Evolutionary conservation across 2,797 vertebrate species (phyloP), one percentile per base, ranked within the genome.

Genomic region (Danionella dracula): DNA sequence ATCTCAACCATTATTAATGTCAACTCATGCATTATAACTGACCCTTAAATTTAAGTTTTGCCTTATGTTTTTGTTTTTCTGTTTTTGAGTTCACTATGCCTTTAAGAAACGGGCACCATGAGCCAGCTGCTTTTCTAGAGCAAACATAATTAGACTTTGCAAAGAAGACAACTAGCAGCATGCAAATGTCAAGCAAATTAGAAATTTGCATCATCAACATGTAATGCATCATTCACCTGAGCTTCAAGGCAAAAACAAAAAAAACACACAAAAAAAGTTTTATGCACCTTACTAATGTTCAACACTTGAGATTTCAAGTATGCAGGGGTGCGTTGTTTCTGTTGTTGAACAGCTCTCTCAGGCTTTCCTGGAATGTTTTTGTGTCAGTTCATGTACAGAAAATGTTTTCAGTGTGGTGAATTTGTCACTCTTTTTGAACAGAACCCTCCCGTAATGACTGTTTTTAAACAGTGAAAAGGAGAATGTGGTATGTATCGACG

Each of bases 371-470:
- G 50, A 57, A 56, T 67, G 29, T 50, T 35, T 37, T 62, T 31
- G 13, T 50, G 42, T 40, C 21, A 3, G 8, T n/a, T 67, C 34
- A 62, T 20, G 42, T 57, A 44, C 54, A 48, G 13, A 41, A 68
- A 73, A 76, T 76, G 54, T 15, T 17, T 29, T 31, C 54, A 67
- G 65, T 74, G 38, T 53, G 5, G 34, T 35, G 6, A 21, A 38
- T 31, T 12, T 19, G 17, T 17, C 44, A 15, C 8, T 54, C 8
- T 50, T n/a, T n/a, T 11, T 58, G 58, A 20, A 53, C 11, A 40
- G 13, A 17, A 29, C 53, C 16, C 15, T 16, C 10, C 23, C 15
- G n/a, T 35, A 38, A 10, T 51, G 5, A 16, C n/a, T n/a, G n/a
- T n/a, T n/a, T n/a, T n/a, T n/a, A n/a, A n/a, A n/a, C n/a, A n/a